Conservation (phyloP, 1,140 invertebrate genomes). For the Coelopa frigida region DNA sequence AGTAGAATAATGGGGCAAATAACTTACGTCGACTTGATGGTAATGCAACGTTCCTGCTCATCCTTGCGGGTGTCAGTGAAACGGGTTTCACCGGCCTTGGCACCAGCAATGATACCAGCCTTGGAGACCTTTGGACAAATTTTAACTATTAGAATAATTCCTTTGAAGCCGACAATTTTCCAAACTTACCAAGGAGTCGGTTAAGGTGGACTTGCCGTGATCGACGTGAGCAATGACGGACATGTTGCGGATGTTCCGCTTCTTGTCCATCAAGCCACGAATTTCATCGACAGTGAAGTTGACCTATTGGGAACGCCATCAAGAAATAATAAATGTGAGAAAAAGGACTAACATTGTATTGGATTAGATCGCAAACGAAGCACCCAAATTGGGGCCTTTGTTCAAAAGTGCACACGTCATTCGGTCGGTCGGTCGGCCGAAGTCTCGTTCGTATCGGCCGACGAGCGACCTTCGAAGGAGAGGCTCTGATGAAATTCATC, state of each 20-base stretch:
- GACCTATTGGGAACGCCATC: slow-evolving; percentile 59
- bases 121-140: slow-evolving; percentile 58
- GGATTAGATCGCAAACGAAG: background rate
- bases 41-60: slow-evolving; percentile 99
- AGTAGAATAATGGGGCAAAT: background rate
- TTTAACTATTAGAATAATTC: background rate
- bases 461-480: slow-evolving; percentile 26
- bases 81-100: slow-evolving; percentile 96
- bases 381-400: slow-evolving; percentile 2
- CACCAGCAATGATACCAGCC: slow-evolving; percentile 98
- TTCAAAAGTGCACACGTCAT: slow-evolving; percentile 37
- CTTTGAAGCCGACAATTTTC: background rate
- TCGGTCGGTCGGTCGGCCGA: background rate
- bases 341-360: background rate
- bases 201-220: slow-evolving; percentile 99
- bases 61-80: slow-evolving; percentile 99
- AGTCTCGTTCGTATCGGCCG: slow-evolving; percentile 7
- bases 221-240: slow-evolving; percentile 99
- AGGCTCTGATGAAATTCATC: no score
- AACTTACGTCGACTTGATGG: slow-evolving; percentile 98
- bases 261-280: slow-evolving; percentile 98
- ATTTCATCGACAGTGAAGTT: slow-evolving; percentile 99
- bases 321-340: slow-evolving; percentile 4
- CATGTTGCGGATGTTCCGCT: slow-evolving; percentile 99
- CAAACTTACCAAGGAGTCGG: slow-evolving; percentile 84